Conservation (phyloP, 2,797 vertebrate genomes). For the Anguilla anguilla region DNA sequence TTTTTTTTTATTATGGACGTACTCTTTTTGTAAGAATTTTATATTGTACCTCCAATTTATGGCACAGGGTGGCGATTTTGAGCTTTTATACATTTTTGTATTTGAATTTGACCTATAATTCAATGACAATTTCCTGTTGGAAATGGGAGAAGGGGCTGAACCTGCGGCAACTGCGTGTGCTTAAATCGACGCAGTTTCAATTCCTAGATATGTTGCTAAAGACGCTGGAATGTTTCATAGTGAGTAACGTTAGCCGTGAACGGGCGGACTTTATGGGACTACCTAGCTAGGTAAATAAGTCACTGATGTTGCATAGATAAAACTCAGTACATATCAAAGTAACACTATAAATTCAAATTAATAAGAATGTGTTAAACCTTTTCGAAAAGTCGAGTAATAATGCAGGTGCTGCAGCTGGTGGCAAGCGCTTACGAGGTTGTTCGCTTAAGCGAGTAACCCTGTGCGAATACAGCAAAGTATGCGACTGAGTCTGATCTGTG, state of each 20-base stretch:
- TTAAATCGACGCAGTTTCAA: slow-evolving; percentile 21
- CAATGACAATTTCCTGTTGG: slow-evolving; percentile 27
- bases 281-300: neutral
- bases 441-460: slow-evolving; percentile 60
- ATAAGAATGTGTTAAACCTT: neutral
- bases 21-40: neutral
- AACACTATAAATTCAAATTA: neutral
- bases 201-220: slow-evolving; percentile 24
- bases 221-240: neutral
- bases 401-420: slow-evolving; percentile 38
- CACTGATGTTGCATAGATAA: neutral
- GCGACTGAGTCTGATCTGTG: slow-evolving; percentile 17
- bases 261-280: neutral
- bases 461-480: slow-evolving; percentile 36
- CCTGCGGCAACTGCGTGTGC: slow-evolving; percentile 22
- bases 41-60: slow-evolving; percentile 23
- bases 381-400: slow-evolving; percentile 24
- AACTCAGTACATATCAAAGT: neutral
- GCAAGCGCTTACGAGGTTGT: slow-evolving; percentile 53
- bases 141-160: slow-evolving; percentile 30
- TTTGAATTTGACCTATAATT: slow-evolving; percentile 12
- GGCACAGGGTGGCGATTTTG: slow-evolving; percentile 41
- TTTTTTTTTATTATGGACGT: neutral
- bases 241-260: neutral
- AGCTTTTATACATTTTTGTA: slow-evolving; percentile 5